Evolutionary conservation across 2,113 vertebrate genomes (phyloP).

Genomic region (Mastomys coucha): DNA sequence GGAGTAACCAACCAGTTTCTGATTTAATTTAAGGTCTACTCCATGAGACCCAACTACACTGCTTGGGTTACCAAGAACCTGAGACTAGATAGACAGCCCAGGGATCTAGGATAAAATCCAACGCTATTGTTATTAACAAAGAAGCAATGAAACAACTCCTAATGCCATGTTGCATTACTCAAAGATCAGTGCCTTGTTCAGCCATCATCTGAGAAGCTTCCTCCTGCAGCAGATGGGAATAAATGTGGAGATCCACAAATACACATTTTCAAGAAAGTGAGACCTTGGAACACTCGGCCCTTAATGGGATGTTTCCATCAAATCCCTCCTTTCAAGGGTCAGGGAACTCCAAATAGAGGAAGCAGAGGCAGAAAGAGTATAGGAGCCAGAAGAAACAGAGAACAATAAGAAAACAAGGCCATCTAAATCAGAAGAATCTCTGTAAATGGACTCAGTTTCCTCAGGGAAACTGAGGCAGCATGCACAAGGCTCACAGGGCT

Average conservation of each 20-base stretch:
- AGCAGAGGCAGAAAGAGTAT: neutral
- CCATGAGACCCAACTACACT: neutral
- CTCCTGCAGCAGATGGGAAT: neutral
- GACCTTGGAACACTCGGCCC: neutral
- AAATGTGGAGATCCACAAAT: neutral
- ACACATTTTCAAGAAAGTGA: neutral
- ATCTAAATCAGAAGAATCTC: neutral
- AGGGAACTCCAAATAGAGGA: neutral
- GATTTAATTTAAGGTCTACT: too few relatives aligned
- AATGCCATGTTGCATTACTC: neutral
- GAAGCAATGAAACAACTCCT: neutral
- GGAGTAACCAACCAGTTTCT: neutral
- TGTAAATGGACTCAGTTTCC: neutral
- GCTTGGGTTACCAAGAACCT: neutral
- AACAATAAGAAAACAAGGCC: neutral
- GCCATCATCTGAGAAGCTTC: neutral
- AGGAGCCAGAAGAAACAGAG: neutral
- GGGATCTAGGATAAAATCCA: neutral
- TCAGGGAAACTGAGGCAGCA: neutral
- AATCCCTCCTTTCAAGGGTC: neutral
- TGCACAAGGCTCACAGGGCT: neutral
- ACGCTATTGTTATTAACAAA: neutral
- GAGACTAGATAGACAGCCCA: neutral
- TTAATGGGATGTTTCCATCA: neutral
- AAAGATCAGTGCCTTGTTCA: neutral